phyloP scores from a whole-genome alignment of 2,888 invertebrate genomes.

The Drosophila infuscata region DNA sequence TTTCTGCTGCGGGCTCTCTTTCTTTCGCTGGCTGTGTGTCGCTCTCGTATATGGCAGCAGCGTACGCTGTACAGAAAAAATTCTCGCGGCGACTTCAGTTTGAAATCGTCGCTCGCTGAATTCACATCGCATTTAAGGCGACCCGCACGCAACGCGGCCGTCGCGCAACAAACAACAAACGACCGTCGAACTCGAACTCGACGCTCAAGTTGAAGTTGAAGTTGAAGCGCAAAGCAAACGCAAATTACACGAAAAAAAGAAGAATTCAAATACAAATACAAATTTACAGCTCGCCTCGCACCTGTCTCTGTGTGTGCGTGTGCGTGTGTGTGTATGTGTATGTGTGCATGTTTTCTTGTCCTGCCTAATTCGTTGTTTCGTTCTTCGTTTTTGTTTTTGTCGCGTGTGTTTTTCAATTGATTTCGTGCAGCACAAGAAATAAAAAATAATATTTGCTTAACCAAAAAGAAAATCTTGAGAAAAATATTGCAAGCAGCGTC shows the following conservation, averaged over 20 bases:
- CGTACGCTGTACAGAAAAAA: constrained; percentile 31
- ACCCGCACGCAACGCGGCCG: constrained; percentile 60
- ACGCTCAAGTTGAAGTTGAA: constrained; percentile 39
- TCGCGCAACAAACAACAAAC: constrained; percentile 65
- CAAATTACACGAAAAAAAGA: constrained; percentile 31
- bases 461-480: constrained; percentile 39
- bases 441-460: constrained; percentile 37
- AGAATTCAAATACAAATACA: constrained; percentile 10
- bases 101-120: constrained; percentile 80
- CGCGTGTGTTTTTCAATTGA: constrained; percentile 45
- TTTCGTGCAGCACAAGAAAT: constrained; percentile 29
- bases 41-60: constrained; percentile 22
- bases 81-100: constrained; percentile 63
- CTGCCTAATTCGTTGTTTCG: constrained; percentile 35
- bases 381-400: constrained; percentile 25
- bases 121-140: constrained; percentile 61
- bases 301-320: constrained; percentile 32
- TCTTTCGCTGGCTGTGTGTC: constrained; percentile 2
- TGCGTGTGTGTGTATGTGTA: constrained; percentile 6
- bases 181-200: constrained; percentile 52
- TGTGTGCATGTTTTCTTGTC: constrained; percentile 33
- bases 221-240: constrained; percentile 41
- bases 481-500: constrained; percentile 36
- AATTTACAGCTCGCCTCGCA: constrained; percentile 52
- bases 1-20: constrained; percentile 6